Evolutionary conservation across 2,113 vertebrate species (phyloP), one percentile per base, ranked within the genome.

Genomic region (Oncorhynchus kisutch): DNA sequence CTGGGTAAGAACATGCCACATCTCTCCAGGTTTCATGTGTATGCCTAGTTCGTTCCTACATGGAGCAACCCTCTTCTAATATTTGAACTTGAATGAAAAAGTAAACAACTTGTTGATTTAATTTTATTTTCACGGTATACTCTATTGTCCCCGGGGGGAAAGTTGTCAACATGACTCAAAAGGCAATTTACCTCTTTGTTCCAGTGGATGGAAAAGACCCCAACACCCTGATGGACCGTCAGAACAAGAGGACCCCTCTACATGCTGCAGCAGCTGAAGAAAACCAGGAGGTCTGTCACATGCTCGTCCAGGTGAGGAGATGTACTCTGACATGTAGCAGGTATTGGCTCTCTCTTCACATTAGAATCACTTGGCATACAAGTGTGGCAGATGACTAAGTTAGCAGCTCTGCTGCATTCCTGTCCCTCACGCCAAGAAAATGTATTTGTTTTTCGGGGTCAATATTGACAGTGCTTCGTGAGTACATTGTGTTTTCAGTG

Each of bases 131-230:
- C 34, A 39, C 34, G 34, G 1, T 16, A 14, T 51, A 16, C 13
- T 3, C 3, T 16, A 4, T 51, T 51, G 49, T 16, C 14, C 4
- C 49, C 11, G 4, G 16, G 49, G 14, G 6, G 59, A 11, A 60
- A 60, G 18, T 72, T 2, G 24, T 45, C 3, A 31, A 20, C 14
- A 8, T 67, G 29, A 34, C 65, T 34, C 8, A 39, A 48, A 45
- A 3, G 8, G 20, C 8, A 13, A 9, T 48, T 5, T 8, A 11
- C 66, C 60, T 22, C 11, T 74, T 62, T 77, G n/a, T 79, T 78
- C 7, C 91, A 99, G 98, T 99, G 85, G 97, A 98, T 20, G 98
- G 98, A 8, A 97, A 96, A 57, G 98, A 99, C 84, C 98, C 97
- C 67, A 99, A 99, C 92, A 93, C 96, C 89, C 90, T 95, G 87